Evolutionary conservation across 2,797 vertebrate genomes (phyloP).

Genomic region (Gallinago nigripennis): DNA sequence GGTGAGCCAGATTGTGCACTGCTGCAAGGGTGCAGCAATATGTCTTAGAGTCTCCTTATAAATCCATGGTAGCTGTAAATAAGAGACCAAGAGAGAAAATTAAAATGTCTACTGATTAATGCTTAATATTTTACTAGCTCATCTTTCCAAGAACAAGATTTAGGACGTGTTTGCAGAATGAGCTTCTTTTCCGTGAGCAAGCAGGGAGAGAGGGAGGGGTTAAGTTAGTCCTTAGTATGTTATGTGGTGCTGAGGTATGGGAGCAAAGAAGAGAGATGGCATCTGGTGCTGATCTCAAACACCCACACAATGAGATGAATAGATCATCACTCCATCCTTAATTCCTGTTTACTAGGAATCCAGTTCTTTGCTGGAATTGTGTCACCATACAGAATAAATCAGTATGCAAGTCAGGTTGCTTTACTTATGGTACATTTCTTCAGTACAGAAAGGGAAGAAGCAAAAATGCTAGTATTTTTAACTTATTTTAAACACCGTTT

Average conservation of each 20-base stretch:
- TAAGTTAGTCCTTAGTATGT: not conserved
- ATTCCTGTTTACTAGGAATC: constrained; percentile 30
- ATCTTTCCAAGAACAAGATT: constrained; percentile 7
- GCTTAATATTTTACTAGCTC: not conserved
- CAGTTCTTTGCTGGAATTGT: constrained; percentile 13
- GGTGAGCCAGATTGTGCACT: not conserved
- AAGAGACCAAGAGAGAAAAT: not conserved
- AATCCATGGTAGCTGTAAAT: not conserved
- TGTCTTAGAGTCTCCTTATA: not conserved
- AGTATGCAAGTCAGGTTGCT: not conserved
- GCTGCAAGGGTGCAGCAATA: not conserved
- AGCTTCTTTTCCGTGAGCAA: not conserved
- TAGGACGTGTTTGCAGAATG: not conserved
- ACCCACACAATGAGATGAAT: constrained; percentile 10
- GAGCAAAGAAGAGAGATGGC: not conserved
- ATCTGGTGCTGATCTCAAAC: constrained; percentile 44
- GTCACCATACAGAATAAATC: not conserved
- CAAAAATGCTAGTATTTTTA: not conserved
- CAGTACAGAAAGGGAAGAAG: not conserved
- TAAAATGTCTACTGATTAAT: not conserved
- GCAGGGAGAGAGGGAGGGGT: not conserved
- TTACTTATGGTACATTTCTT: not conserved
- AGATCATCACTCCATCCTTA: not conserved
- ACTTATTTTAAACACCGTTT: not conserved
- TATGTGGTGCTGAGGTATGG: not conserved